Base-by-base conservation (phyloP, 2,888 invertebrate genomes). In the Blomia tropicalis region DNA sequence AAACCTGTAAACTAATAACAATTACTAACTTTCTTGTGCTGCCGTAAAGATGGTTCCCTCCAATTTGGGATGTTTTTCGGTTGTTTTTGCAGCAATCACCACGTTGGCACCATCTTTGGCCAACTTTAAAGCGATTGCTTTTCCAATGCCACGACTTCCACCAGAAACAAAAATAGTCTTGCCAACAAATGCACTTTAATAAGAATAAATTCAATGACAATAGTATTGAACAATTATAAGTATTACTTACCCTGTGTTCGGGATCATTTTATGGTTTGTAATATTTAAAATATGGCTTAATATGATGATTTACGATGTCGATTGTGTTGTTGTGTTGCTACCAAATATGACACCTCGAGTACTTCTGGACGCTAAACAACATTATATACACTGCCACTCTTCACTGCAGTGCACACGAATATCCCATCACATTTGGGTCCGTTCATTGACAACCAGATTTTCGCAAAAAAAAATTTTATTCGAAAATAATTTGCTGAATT, bases 131-230 rank as follows among this genome's bases (percentile, higher is more conserved):
- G 92, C 95, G 69, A 96, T 93, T 19, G 85, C 85, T 75, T 91
- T 87, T 0, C 96, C 96, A 71, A 96, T 96, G 30, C 96, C 96
- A 69, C 96, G 80, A 60, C 91, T 92, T 19, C 90, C 95, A 51
- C 96, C 96, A 30, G 93, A 92, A 67, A 96, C 88, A 71, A 95
- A 92, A 62, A 92, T 76, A 1, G 95, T 95, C 68, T 83, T 83
- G 1, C 93, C 93, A 67, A 87, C 87, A 67, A 86, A 76, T 75
- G 82, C 82, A 61, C 83, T 62, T 27, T 19, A 47, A n/a, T 14
- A 11, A 14, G n/a, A 47, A 27, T 25, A 47, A 47, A 47, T 14
- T 41, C 41, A 41, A n/a, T 41, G 41, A 17, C n/a, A 41, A 41
- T 14, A n/a, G 23, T 14, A 47, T 25, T 25, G 23, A 47, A 47